A percentile compares a stretch with the other conserved stretches of the same genome.
phyloP scores from a whole-genome alignment of 1,140 invertebrate species.

The Lepidurus couesii region DNA sequence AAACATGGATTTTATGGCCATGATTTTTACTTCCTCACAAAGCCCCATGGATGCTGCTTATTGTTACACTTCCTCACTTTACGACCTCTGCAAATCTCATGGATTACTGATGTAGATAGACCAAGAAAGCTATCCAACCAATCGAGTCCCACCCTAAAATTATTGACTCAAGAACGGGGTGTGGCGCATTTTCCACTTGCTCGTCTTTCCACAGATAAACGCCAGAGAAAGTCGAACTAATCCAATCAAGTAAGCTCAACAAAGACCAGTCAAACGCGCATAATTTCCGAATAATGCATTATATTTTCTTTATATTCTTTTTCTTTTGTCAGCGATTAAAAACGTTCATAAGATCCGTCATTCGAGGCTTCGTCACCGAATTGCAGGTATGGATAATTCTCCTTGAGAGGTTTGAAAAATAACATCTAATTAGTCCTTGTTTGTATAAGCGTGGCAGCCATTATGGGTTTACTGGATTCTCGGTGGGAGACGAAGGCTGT shows the following conservation, averaged over 20 bases:
- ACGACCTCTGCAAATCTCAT: slow-evolving; percentile 1
- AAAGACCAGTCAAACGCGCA: background rate
- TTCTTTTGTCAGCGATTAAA: background rate
- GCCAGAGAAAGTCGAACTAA: background rate
- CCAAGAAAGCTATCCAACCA: slow-evolving; percentile 6
- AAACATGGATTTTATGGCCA: background rate
- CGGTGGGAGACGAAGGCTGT: background rate
- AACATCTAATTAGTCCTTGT: background rate
- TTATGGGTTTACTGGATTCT: slow-evolving; percentile 9
- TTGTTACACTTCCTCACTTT: background rate
- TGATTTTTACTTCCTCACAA: background rate
- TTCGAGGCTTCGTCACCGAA: background rate
- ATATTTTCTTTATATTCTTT: background rate
- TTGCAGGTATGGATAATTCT: background rate
- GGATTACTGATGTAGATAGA: background rate
- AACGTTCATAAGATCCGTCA: background rate
- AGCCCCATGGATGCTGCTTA: slow-evolving; percentile 22
- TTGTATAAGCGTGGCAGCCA: background rate
- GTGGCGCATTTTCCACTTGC: slow-evolving; percentile 22
- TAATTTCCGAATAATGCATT: background rate
- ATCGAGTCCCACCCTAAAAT: slow-evolving; percentile 28
- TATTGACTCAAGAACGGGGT: slow-evolving; percentile 24
- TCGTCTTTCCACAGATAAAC: background rate
- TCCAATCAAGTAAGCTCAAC: background rate
- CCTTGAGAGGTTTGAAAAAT: background rate